Evolutionary conservation across 2,797 vertebrate species (phyloP).

Genomic region (Xenentodon cancila): DNA sequence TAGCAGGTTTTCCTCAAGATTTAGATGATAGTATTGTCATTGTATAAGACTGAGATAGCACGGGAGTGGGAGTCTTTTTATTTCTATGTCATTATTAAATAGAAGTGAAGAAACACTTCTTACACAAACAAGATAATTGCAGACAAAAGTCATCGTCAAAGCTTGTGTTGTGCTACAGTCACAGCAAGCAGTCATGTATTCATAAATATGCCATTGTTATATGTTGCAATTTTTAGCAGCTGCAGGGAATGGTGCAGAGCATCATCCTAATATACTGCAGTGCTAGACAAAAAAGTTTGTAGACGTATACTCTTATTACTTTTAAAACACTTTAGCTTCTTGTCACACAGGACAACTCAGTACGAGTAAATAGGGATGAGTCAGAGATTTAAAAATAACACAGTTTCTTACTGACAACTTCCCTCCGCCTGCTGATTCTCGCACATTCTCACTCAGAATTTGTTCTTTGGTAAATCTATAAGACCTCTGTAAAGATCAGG

Average conservation of each 20-base stretch:
- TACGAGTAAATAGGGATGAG: conserved; percentile 56
- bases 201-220: conserved; percentile 49
- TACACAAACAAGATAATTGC: conserved; percentile 24
- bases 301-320: conserved; percentile 14
- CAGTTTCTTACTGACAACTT: conserved; percentile 51
- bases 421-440: conserved; percentile 52
- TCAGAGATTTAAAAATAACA: conserved; percentile 67
- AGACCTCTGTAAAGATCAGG: conserved; percentile 38
- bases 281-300: conserved; percentile 23
- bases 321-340: conserved; percentile 37
- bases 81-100: conserved; percentile 2
- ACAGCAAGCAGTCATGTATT: conserved; percentile 27
- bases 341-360: conserved; percentile 44
- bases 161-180: conserved; percentile 14
- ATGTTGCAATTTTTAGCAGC: conserved; percentile 37
- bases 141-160: conserved; percentile 35
- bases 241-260: conserved; percentile 12
- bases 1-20: conserved; percentile 37
- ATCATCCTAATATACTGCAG: conserved; percentile 16
- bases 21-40: conserved; percentile 30
- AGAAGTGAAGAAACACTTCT: conserved; percentile 25
- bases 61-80: background rate
- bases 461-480: conserved; percentile 40
- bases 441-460: conserved; percentile 48
- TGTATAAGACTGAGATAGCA: conserved; percentile 24